Evolutionary conservation across 2,797 vertebrate genomes (phyloP), one percentile per base, ranked within the genome.

Genomic region (Melanitta fusca): DNA sequence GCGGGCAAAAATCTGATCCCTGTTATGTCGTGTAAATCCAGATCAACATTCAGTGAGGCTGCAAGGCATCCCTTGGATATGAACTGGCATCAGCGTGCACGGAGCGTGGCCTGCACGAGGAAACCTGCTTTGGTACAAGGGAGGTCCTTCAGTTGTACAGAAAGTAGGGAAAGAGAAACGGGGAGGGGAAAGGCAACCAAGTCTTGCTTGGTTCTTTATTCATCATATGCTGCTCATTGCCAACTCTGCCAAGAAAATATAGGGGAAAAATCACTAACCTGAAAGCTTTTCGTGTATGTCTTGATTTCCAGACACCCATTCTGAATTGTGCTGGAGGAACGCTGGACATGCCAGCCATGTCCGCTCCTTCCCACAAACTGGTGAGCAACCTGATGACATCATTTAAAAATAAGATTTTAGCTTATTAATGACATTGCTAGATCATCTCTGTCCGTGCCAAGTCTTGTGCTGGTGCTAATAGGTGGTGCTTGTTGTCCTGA

Each of bases 21-120:
- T 79, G 81, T 82, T 95, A 79, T 65, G 73, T 95, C 0, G 1
- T 79, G 58, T 91, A 96, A 95, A 94, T 81, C 95, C 94, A 95
- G 88, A 95, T 93, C 93, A 95, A 96, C 94, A 66, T 51, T 85
- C 86, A 95, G 69, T 77, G 92, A 92, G 82, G 86, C 93, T 85
- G 85, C 85, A 85, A 94, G 75, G 88, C 82, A 88, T 77, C 92
- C 86, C 78, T 94, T 34, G 89, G 90, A 88, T 89, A 47, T 51
- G 79, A 66, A 84, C 58, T 16, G 32, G 81, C 79, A 91, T 78
- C 80, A 73, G 80, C 80, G 39, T n/a, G 60, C 78, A 36, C 2
- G 19, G 28, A 93, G 70, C 43, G 30, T 69, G 90, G 57, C 45
- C 82, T 8, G 8, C 54, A 62, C 64, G 54, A 72, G 32, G 65